Base-by-base conservation (phyloP, 2,888 invertebrate genomes). In the Serripes groenlandicus region DNA sequence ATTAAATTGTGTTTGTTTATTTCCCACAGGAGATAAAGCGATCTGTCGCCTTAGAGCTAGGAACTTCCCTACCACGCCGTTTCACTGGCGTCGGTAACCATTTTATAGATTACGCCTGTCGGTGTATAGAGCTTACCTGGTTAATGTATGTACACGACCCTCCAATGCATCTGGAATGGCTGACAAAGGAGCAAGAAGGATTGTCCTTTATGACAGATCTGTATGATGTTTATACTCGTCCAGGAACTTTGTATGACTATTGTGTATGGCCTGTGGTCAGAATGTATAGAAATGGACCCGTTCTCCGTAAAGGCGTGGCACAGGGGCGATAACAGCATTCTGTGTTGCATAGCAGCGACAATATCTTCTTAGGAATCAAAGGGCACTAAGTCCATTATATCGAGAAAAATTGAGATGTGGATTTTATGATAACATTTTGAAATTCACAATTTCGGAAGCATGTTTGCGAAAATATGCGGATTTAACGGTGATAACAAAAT, bases 111-210 rank as follows among this genome's bases (percentile, higher is more conserved):
- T 86, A 83, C 42, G 81, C 86, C 15, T 78, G 78, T 23, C 79
- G 70, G 35, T 83, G 81, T 71, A 83, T 83, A 70, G 86, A 81
- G 56, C 52, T 86, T 4, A 81, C 81, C 32, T 86, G 86, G 86
- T 37, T 86, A n/a, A 86, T 86, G 86, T 83, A 81, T 69, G 86
- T 83, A 5, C 86, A 86, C 32, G 86, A 86, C 56, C 83, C 86
- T 5, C 86, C 83, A 1, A 83, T 86, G 86, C 77, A 81, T 62
- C 79, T 86, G 34, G 86, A 86, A 28, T 83, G 83, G 83, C 49
- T 83, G 37, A 83, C 83, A 1, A 81, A 79, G 62, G 86, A 83
- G 18, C 81, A 86, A 37, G 86, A 86, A 56, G 83, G 83, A 28
- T 35, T 74, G 1, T 0, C 70, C 34, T 86, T 86, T 58, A 75